These are phyloP conservation scores for Tragulus kanchil DNA, from an alignment of 2,113 vertebrate species.

Conservation along the genomic window DNA sequence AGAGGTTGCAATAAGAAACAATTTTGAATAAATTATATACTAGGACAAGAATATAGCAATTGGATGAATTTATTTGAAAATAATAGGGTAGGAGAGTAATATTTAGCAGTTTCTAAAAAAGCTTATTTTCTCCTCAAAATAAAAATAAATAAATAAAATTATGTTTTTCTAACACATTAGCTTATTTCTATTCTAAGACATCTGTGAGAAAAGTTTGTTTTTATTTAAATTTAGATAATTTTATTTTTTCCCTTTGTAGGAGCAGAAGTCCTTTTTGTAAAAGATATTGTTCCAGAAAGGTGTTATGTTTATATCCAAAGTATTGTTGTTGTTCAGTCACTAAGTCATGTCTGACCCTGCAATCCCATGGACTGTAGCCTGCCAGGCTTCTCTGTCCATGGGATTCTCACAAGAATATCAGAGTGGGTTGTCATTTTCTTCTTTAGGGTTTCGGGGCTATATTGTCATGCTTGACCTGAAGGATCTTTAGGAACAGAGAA, in stretches of 20 bases:
- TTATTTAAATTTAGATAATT: constrained; percentile 20
- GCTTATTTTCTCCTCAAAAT: background rate
- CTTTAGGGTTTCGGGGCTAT: too few species aligned
- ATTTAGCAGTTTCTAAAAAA: background rate
- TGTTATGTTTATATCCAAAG: background rate
- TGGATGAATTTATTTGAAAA: background rate
- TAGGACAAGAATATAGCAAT: background rate
- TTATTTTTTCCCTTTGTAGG: background rate
- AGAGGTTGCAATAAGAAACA: background rate
- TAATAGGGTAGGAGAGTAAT: background rate
- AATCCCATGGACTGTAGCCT: background rate
- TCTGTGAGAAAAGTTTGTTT: constrained; percentile 33
- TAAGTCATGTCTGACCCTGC: background rate
- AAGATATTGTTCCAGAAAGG: background rate
- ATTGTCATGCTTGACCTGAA: too few species aligned
- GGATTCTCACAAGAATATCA: background rate
- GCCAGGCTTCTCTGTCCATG: background rate
- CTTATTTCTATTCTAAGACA: background rate
- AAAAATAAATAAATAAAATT: constrained; percentile 16
- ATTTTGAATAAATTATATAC: background rate
- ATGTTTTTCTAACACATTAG: background rate
- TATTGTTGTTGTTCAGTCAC: background rate
- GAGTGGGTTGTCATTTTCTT: background rate
- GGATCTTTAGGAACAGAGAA: background rate
- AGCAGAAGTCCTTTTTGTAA: background rate